Evolutionary conservation across 2,797 vertebrate species (phyloP).

Genomic region (Antennarius maculatus): DNA sequence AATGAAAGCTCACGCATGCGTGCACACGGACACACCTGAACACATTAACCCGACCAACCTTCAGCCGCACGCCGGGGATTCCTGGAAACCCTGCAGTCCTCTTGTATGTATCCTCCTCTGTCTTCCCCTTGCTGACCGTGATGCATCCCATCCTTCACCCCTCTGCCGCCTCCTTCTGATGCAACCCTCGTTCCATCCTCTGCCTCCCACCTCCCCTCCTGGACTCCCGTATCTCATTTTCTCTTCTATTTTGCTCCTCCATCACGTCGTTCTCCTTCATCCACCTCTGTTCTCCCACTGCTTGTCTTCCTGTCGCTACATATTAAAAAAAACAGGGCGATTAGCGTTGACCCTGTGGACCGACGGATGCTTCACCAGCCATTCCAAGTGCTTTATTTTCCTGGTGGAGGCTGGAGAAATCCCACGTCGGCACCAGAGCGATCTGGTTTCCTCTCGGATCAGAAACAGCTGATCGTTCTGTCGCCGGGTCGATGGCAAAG

Average conservation of each 20-base stretch:
- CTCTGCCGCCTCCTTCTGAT: not conserved
- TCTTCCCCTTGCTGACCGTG: not conserved
- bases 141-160: not conserved
- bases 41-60: not conserved
- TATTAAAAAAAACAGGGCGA: conserved; percentile 5
- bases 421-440: too few relatives aligned
- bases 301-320: conserved; percentile 14
- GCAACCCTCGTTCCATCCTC: not conserved
- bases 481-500: too few relatives aligned
- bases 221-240: too few relatives aligned
- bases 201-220: not conserved
- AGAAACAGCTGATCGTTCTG: too few relatives aligned
- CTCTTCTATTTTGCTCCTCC: too few relatives aligned
- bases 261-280: not conserved
- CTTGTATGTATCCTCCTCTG: not conserved
- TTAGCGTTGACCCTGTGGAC: conserved; percentile 18
- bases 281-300: not conserved
- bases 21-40: not conserved
- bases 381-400: conserved; percentile 12
- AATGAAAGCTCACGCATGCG: not conserved
- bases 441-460: conserved; percentile 37
- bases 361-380: not conserved
- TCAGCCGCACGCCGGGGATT: not conserved
- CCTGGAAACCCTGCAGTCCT: not conserved
- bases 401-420: not conserved